Evolutionary conservation across 2,888 invertebrate species (phyloP).

Genomic region (Glomeris marginata): DNA sequence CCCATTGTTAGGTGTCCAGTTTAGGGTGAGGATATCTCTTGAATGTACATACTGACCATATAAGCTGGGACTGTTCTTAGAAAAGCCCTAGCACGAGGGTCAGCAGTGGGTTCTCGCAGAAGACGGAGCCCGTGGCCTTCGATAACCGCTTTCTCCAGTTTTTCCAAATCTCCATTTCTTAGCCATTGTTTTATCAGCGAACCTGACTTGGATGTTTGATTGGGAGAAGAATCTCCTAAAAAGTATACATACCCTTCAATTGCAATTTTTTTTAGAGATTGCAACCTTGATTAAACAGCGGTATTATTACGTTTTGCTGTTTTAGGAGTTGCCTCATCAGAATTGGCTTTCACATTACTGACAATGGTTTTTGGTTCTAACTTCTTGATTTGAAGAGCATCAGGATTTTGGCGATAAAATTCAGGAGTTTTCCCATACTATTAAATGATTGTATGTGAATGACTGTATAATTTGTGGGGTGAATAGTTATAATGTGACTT

Average conservation of each 20-base stretch:
- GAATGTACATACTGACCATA: no score
- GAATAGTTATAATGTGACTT: background rate
- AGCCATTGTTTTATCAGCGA: slow-evolving; percentile 12
- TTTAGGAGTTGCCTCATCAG: slow-evolving; percentile 1
- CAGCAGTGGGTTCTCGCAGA: slow-evolving; percentile 50
- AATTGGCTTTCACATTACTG: background rate
- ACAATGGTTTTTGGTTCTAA: slow-evolving; percentile 1
- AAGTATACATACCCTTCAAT: background rate
- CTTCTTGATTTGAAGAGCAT: slow-evolving; percentile 24
- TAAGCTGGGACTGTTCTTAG: slow-evolving; percentile 49
- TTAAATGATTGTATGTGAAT: slow-evolving; percentile 8
- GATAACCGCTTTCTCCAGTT: slow-evolving; percentile 75
- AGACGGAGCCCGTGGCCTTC: slow-evolving; percentile 71
- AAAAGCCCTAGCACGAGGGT: slow-evolving; percentile 45
- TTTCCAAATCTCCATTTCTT: slow-evolving; percentile 60
- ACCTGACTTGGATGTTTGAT: slow-evolving; percentile 4
- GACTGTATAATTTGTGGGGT: background rate
- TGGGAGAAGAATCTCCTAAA: slow-evolving; percentile 18
- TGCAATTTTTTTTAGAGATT: background rate
- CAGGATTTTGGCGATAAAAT: slow-evolving; percentile 28
- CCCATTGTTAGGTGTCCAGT: background rate
- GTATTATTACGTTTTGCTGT: slow-evolving; percentile 5
- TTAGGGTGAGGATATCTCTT: background rate
- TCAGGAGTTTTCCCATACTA: slow-evolving; percentile 31
- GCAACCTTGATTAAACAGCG: background rate